These are phyloP conservation scores for Limnephilus lunatus DNA, from an alignment of 2,888 invertebrate species.

Conservation along the genomic window DNA sequence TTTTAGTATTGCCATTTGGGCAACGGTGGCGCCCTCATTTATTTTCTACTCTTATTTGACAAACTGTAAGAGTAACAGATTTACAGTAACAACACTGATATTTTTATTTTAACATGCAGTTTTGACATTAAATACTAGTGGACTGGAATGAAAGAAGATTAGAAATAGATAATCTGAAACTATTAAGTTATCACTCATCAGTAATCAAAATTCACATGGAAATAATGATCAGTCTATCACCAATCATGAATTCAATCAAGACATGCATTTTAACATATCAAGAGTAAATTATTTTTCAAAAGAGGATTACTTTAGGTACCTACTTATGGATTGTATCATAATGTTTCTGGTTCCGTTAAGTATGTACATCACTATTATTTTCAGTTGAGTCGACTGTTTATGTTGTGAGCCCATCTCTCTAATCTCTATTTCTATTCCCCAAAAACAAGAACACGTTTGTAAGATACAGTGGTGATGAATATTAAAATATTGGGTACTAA, in stretches of 20 bases:
- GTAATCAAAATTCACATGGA: neutral
- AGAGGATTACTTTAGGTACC: neutral
- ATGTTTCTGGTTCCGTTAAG: neutral
- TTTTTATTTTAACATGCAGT: neutral
- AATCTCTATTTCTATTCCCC: neutral
- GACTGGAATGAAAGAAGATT: neutral
- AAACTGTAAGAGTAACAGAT: neutral
- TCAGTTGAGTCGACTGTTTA: neutral
- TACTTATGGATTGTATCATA: neutral
- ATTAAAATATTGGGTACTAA: no score
- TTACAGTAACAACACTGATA: neutral
- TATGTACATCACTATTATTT: neutral
- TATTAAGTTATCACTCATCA: neutral
- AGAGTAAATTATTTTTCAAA: neutral
- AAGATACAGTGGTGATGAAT: neutral
- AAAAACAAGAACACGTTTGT: no score
- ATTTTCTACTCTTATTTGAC: no score
- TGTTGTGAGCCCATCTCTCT: neutral
- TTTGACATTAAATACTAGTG: neutral
- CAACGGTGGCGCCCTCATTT: no score
- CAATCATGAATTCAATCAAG: neutral
- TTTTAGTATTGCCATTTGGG: no score
- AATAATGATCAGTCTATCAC: neutral
- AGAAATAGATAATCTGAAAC: neutral
- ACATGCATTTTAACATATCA: neutral